phyloP scores from a whole-genome alignment of 2,113 vertebrate genomes.

The Psittacus erithacus region DNA sequence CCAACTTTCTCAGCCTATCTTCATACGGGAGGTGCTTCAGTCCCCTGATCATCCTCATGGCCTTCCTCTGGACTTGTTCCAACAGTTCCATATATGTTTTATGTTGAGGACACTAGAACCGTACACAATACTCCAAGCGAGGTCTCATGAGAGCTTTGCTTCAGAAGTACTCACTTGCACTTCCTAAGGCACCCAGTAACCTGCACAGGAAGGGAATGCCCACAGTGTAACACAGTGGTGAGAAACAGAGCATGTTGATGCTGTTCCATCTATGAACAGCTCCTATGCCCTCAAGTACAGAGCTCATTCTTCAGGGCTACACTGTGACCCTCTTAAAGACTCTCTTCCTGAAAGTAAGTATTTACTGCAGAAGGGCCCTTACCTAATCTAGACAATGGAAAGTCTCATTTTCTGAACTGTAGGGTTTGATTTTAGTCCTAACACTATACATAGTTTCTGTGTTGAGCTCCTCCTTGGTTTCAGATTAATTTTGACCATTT shows the following conservation, averaged over 20 bases:
- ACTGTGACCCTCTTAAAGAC: neutral
- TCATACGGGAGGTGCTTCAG: too few relatives aligned
- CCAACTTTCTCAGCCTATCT: too few relatives aligned
- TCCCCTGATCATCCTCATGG: too few relatives aligned
- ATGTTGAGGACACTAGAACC: too few relatives aligned
- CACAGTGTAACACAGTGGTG: accelerated
- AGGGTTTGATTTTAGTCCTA: neutral
- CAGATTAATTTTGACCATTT: neutral
- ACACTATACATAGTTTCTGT: neutral
- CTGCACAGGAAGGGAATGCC: neutral
- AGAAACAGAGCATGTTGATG: accelerated
- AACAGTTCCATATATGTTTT: too few relatives aligned
- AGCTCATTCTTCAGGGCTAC: neutral
- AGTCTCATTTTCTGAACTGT: neutral
- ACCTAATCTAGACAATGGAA: accelerated
- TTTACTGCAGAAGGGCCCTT: neutral
- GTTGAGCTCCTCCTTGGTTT: neutral
- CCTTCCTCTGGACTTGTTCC: too few relatives aligned
- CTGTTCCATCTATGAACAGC: accelerated
- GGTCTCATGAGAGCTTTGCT: neutral
- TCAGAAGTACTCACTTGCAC: neutral
- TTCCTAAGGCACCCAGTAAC: too few relatives aligned
- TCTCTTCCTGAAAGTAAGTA: neutral
- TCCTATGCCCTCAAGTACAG: accelerated
- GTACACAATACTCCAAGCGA: too few relatives aligned